These are phyloP conservation scores for Gorsachius goisagi DNA, from an alignment of 2,113 vertebrate genomes.

Conservation along the genomic window DNA sequence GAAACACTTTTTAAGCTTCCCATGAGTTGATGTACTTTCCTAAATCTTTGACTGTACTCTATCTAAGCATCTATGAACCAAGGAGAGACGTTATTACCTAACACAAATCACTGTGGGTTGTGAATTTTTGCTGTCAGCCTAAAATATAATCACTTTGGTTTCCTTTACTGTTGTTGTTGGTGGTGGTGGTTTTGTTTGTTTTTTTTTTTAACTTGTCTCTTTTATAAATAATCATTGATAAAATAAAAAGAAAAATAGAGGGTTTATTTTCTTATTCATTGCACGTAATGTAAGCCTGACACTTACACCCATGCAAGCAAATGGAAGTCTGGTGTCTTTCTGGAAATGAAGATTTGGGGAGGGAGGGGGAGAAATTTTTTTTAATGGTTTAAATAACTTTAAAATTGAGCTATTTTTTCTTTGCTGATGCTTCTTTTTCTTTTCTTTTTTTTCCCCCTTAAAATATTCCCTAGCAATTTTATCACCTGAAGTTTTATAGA, in stretches of 20 bases:
- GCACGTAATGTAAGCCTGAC: neutral
- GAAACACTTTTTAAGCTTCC: neutral
- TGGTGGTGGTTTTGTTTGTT: too few relatives aligned
- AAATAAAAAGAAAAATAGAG: neutral
- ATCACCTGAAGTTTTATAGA: neutral
- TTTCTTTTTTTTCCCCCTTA: neutral
- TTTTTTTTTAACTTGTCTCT: neutral
- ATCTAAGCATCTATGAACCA: neutral
- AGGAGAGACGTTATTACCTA: neutral
- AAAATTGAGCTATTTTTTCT: neutral
- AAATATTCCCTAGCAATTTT: neutral
- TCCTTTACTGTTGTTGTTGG: neutral
- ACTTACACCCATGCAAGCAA: neutral
- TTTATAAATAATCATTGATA: neutral
- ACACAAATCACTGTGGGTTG: neutral
- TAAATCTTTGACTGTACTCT: neutral
- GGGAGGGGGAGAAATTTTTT: neutral
- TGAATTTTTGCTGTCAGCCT: neutral
- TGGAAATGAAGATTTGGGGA: too few relatives aligned
- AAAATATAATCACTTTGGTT: neutral
- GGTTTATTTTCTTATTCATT: neutral
- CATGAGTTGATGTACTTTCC: neutral
- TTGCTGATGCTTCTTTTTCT: neutral
- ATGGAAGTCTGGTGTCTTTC: too few relatives aligned
- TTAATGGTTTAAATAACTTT: neutral